A percentile compares a stretch with the other conserved stretches of the same genome.
phyloP scores from a whole-genome alignment of 2,888 invertebrate genomes.

The Gymnosoma rotundatum region DNA sequence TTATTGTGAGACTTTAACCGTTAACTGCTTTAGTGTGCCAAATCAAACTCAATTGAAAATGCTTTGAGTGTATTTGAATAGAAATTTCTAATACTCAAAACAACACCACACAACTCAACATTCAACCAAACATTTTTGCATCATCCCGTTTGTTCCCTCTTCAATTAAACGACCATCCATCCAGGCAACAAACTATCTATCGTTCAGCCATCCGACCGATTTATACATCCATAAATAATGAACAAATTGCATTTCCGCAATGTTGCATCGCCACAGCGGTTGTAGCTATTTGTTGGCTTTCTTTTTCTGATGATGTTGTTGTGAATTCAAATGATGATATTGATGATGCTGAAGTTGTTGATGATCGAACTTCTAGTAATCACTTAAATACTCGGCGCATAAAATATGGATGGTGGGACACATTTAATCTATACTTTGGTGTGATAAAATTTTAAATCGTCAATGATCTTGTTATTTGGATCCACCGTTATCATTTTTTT shows the following conservation, averaged over 20 bases:
- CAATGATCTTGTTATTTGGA: no score
- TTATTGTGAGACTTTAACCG: constrained; percentile 79
- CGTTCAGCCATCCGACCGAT: constrained; percentile 69
- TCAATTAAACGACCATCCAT: constrained; percentile 52
- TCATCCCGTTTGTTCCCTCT: constrained; percentile 22
- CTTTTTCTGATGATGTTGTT: neutral
- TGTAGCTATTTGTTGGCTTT: constrained; percentile 4
- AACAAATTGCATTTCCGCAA: constrained; percentile 80
- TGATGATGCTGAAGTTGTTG: constrained; percentile 16
- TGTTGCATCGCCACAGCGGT: constrained; percentile 67
- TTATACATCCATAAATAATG: constrained; percentile 80
- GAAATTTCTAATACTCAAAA: neutral
- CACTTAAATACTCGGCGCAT: neutral
- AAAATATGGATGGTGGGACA: constrained; percentile 48
- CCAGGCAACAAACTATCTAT: constrained; percentile 74
- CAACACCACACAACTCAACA: neutral
- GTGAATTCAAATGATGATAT: constrained; percentile 14
- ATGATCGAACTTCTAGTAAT: constrained; percentile 24
- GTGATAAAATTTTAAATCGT: no score
- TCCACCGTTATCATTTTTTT: no score
- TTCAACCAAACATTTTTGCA: neutral
- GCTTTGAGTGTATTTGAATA: constrained; percentile 20
- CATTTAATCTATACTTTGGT: neutral
- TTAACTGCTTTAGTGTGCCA: constrained; percentile 71
- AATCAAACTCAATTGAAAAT: constrained; percentile 3